Conservation (phyloP, 1,140 invertebrate species). For the Dolichoris vasculosae region DNA sequence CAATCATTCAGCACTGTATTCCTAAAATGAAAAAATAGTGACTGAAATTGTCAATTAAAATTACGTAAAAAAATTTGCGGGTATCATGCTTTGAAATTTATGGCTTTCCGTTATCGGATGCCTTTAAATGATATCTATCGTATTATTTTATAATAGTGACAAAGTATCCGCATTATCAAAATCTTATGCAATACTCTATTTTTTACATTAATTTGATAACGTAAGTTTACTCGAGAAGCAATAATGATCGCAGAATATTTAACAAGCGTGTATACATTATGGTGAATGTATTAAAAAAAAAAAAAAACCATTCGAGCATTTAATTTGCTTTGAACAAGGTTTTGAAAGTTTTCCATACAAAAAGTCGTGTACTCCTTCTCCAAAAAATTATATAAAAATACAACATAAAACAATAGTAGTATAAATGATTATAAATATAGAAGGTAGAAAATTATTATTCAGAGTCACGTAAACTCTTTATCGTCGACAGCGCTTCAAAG, state of each 20-base stretch:
- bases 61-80: constrained; percentile 14
- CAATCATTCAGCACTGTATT: constrained; percentile 8
- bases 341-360: constrained; percentile 39
- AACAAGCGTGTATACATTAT: constrained; percentile 31
- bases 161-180: constrained; percentile 23
- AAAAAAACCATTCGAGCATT: neutral
- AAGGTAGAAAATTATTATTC: constrained; percentile 24
- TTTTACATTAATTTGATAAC: constrained; percentile 41
- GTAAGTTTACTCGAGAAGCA: constrained; percentile 34
- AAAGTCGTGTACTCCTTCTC: constrained; percentile 16
- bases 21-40: neutral
- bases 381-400: constrained; percentile 40
- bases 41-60: constrained; percentile 30
- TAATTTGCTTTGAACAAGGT: neutral
- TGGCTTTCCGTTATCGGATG: constrained; percentile 10
- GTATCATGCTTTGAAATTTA: constrained; percentile 1
- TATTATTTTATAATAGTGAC: constrained; percentile 7
- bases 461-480: constrained; percentile 13
- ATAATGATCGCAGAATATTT: constrained; percentile 13
- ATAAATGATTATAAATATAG: constrained; percentile 43
- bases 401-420: constrained; percentile 9
- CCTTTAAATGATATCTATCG: neutral
- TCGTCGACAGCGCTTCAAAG: constrained; percentile 33
- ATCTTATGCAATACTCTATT: constrained; percentile 41
- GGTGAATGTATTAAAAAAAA: constrained; percentile 30